Base-by-base conservation (phyloP, 1,140 invertebrate species). In the Euglossa dilemma region DNA sequence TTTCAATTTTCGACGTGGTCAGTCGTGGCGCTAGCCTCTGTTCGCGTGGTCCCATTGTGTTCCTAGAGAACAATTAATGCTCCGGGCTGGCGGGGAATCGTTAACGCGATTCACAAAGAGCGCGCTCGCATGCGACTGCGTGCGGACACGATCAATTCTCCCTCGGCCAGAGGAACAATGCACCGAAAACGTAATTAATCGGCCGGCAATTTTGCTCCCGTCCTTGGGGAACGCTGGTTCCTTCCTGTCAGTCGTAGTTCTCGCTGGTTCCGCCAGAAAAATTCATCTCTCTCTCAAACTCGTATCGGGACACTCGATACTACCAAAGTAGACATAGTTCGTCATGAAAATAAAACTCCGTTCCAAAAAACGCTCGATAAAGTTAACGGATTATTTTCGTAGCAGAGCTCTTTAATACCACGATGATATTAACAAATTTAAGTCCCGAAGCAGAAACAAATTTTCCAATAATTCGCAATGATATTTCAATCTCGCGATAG, bases 51-150 rank as follows among this genome's bases (percentile, higher is more conserved):
- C 8, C 61, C 54, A 87, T 87, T 87, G 79, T 87, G 73, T 84
- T 64, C 79, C 61, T 7, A 61, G 71, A 36, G 85, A 66, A 87
- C 85, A 85, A 85, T 86, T 85, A 85, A 87, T 85, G 78, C 73
- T 67, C 73, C 84, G 61, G 47, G 23, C 54, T 54, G 73, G 63
- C 59, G 67, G 61, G 36, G 72, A 77, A 87, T 87, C 84, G 84
- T 86, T 87, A 87, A 82, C 67, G 84, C 84, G 84, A 76, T 83
- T 87, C 80, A 80, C 56, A 54, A 82, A 85, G 56, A 52, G 54
- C 50, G 67, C 36, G 63, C 45, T 78, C 47, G 75, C 63, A 52
- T 72, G 56, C 74, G 47, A 76, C 74, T 76, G 74, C 77, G 69
- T 72, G 70, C 71, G 59, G 52, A 73, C 85, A 69, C 79, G 86